These are phyloP conservation scores for Aplysia californica DNA, from an alignment of 1,140 invertebrate genomes.

Conservation along the genomic window DNA sequence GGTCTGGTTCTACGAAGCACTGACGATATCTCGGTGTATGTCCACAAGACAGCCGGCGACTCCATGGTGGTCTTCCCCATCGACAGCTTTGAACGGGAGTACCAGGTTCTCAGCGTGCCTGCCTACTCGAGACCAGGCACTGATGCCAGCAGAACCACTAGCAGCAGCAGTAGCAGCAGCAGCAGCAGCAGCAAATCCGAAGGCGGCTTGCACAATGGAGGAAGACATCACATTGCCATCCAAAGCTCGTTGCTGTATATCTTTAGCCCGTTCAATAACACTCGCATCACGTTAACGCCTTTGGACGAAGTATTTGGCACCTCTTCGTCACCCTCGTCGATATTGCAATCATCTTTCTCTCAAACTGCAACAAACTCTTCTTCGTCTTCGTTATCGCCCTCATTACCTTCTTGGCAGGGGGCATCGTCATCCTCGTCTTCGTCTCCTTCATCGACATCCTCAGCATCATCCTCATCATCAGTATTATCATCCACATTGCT, in stretches of 20 bases:
- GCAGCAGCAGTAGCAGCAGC: neutral
- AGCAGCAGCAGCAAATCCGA: neutral
- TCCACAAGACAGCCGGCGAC: conserved; percentile 8
- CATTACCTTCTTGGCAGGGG: no score
- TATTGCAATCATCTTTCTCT: no score
- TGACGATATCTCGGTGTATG: conserved; percentile 13
- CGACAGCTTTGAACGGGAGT: conserved; percentile 6
- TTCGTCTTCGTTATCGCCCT: no score
- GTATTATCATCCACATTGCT: neutral
- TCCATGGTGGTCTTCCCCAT: conserved; percentile 22
- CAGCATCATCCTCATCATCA: neutral
- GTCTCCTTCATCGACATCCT: neutral
- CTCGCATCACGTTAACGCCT: conserved; percentile 3
- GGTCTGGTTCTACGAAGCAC: conserved; percentile 5
- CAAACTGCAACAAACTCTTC: no score
- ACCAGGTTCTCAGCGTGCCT: conserved; percentile 1
- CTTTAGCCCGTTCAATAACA: conserved; percentile 22
- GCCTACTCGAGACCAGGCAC: no score
- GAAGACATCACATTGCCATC: no score
- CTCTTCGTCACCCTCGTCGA: no score
- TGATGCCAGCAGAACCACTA: no score
- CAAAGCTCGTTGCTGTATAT: no score
- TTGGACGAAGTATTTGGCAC: neutral
- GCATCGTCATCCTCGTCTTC: no score
- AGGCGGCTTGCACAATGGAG: neutral